Evolutionary conservation across 2,888 invertebrate species (phyloP).

Genomic region (Latheticus oryzae): DNA sequence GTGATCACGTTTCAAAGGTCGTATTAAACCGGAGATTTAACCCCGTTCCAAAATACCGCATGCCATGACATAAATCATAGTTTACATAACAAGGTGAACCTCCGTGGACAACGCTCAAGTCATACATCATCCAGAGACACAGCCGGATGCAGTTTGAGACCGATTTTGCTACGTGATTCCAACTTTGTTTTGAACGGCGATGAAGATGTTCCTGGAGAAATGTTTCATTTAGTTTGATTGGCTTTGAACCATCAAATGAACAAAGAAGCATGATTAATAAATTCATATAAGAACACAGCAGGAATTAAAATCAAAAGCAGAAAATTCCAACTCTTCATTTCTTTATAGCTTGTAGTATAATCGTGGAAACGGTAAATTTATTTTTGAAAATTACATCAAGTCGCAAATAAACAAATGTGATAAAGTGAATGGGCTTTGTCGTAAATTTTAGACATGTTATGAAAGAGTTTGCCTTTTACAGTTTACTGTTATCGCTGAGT

Average conservation of each 20-base stretch:
- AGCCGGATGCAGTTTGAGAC: constrained; percentile 26
- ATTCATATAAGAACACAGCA: constrained; percentile 32
- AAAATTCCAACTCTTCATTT: constrained; percentile 1
- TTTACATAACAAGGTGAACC: constrained; percentile 39
- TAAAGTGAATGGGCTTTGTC: constrained; percentile 28
- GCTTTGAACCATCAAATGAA: constrained; percentile 23
- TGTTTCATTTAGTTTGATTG: constrained; percentile 27
- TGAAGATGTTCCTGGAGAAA: constrained; percentile 19
- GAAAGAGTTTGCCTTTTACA: constrained; percentile 7
- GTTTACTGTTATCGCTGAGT: constrained; percentile 12
- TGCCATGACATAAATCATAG: constrained; percentile 37
- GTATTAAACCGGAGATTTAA: constrained; percentile 33
- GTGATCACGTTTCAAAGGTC: constrained; percentile 20
- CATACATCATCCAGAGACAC: constrained; percentile 33
- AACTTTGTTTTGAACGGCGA: no score
- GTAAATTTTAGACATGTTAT: constrained; percentile 18
- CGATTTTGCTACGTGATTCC: no score
- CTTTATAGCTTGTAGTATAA: constrained; percentile 22
- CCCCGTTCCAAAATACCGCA: constrained; percentile 29
- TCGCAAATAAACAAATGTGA: constrained; percentile 26
- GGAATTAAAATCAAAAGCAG: constrained; percentile 36
- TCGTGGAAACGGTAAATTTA: constrained; percentile 33
- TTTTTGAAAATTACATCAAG: constrained; percentile 27
- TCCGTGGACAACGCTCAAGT: constrained; percentile 28
- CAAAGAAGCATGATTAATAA: constrained; percentile 34